Evolutionary conservation across 2,113 vertebrate genomes (phyloP).

Genomic region (Cercocebus atys): DNA sequence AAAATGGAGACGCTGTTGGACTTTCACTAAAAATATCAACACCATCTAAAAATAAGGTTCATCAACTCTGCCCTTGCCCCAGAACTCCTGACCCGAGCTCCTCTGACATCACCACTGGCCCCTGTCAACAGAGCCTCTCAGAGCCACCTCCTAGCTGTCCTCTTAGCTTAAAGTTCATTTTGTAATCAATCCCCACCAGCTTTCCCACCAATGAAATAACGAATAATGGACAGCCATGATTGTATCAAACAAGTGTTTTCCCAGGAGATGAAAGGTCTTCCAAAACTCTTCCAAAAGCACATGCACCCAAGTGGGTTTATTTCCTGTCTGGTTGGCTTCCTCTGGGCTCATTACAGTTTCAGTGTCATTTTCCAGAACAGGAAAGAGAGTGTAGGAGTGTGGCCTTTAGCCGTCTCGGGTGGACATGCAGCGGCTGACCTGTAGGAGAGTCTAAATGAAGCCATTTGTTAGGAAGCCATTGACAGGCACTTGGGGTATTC

Average conservation of each 20-base stretch:
- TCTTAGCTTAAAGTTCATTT: constrained; percentile 47
- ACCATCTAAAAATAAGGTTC: constrained; percentile 64
- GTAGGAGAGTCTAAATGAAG: constrained; percentile 16
- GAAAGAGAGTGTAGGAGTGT: constrained; percentile 65
- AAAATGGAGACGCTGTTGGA: constrained; percentile 5
- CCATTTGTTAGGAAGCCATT: constrained; percentile 31
- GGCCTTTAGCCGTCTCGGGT: constrained; percentile 45
- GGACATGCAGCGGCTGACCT: constrained; percentile 58
- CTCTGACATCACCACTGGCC: not conserved
- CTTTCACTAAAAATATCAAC: constrained; percentile 79
- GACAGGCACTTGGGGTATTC: not conserved
- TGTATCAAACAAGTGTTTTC: constrained; percentile 41
- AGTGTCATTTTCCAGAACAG: constrained; percentile 69
- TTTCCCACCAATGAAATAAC: not conserved
- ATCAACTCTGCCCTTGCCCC: constrained; percentile 17
- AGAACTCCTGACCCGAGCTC: constrained; percentile 64
- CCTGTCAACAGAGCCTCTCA: not conserved
- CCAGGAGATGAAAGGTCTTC: constrained; percentile 26
- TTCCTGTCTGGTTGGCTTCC: constrained; percentile 77
- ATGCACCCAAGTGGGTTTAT: not conserved
- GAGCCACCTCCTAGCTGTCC: not conserved
- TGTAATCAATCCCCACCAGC: constrained; percentile 8
- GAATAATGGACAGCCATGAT: constrained; percentile 51
- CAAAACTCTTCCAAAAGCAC: constrained; percentile 21
- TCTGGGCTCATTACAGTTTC: constrained; percentile 35